Conservation (phyloP, 2,797 vertebrate genomes). For the Varecia variegata region DNA sequence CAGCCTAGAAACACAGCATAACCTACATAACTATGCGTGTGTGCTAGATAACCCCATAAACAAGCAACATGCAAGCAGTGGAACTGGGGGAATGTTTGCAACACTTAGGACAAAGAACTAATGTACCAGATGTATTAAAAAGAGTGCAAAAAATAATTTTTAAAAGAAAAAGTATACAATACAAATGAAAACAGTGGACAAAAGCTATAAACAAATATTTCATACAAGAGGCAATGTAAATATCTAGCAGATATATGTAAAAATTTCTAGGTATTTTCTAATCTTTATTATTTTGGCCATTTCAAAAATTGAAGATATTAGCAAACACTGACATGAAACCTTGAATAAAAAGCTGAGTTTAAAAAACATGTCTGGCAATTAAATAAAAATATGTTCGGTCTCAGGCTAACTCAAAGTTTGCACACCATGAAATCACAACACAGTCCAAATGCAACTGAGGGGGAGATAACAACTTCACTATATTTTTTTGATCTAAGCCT, state of each 20-base stretch:
- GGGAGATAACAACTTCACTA: not conserved
- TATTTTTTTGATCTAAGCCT: constrained; percentile 29
- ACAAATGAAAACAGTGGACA: not conserved
- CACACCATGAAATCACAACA: constrained; percentile 29
- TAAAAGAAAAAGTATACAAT: not conserved
- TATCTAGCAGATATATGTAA: not conserved
- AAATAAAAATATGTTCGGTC: not conserved
- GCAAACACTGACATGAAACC: not conserved
- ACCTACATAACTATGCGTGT: rapidly evolving
- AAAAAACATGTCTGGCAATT: not conserved
- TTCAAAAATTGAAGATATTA: constrained; percentile 35
- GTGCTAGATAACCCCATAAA: not conserved
- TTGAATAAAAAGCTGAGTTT: not conserved
- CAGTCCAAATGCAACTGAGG: not conserved
- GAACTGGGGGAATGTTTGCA: not conserved
- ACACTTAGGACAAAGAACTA: not conserved
- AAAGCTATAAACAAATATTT: not conserved
- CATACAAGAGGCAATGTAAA: not conserved
- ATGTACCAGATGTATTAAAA: not conserved
- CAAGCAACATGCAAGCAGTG: not conserved
- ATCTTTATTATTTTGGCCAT: not conserved
- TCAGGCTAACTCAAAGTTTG: constrained; percentile 34
- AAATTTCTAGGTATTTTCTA: not conserved
- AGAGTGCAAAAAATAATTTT: not conserved
- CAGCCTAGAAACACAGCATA: not conserved